Evolutionary conservation across 2,113 vertebrate species (phyloP).

Genomic region (Phyllopteryx taeniolatus): DNA sequence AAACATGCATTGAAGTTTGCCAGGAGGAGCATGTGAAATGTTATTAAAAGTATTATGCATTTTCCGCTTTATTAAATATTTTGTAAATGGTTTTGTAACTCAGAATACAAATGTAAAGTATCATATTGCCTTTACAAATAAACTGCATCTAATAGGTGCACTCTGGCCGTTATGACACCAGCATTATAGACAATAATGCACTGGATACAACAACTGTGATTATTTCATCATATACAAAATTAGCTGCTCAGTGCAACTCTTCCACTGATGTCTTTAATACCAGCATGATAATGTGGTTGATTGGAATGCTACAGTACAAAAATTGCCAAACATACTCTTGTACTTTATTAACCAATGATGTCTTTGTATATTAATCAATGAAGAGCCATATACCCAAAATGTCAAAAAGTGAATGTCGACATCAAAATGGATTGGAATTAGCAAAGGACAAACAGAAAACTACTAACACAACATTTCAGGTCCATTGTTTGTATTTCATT

Average conservation of each 20-base stretch:
- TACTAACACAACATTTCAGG: constrained; percentile 3
- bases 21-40: constrained; percentile 11
- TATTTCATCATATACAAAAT: constrained; percentile 8
- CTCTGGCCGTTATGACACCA: constrained; percentile 20
- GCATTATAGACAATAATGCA: constrained; percentile 33
- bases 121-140: constrained; percentile 37
- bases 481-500: neutral
- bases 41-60: constrained; percentile 25
- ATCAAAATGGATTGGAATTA: constrained; percentile 8
- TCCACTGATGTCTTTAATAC: constrained; percentile 5
- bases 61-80: constrained; percentile 28
- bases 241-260: neutral
- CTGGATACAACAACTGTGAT: constrained; percentile 48
- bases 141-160: constrained; percentile 39
- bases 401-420: constrained; percentile 28
- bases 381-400: constrained; percentile 31
- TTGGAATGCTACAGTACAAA: constrained; percentile 9
- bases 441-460: neutral
- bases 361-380: constrained; percentile 25
- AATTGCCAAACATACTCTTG: constrained; percentile 28
- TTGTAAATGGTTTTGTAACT: constrained; percentile 33
- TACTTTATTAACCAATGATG: constrained; percentile 21
- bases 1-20: constrained; percentile 33
- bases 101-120: constrained; percentile 36
- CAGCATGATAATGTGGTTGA: constrained; percentile 39